phyloP scores from a whole-genome alignment of 2,113 vertebrate genomes.

The Nibea coibor region DNA sequence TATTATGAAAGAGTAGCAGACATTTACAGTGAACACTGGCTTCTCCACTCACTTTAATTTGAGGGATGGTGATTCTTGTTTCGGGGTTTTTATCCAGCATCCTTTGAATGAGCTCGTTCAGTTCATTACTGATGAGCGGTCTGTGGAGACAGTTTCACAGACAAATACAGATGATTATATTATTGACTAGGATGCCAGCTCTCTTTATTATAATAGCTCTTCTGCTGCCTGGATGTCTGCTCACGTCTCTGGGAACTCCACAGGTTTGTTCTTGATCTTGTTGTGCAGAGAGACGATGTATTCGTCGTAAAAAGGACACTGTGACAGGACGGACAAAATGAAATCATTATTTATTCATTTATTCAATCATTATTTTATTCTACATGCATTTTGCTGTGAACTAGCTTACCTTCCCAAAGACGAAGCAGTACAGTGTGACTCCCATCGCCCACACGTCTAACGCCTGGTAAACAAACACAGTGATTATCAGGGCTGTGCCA shows the following conservation, averaged over 20 bases:
- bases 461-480: constrained; percentile 85
- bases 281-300: constrained; percentile 92
- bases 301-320: constrained; percentile 97
- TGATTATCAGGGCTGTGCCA: constrained; percentile 7
- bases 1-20: neutral
- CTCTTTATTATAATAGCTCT: too few species aligned
- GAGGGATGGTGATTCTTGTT: constrained; percentile 90
- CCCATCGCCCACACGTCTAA: constrained; percentile 97
- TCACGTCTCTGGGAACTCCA: constrained; percentile 94
- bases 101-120: constrained; percentile 88
- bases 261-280: constrained; percentile 92
- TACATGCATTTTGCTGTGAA: neutral
- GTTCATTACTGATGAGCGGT: constrained; percentile 83
- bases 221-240: constrained; percentile 50
- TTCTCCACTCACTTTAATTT: constrained; percentile 89
- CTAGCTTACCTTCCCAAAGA: constrained; percentile 91
- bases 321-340: constrained; percentile 6
- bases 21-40: neutral
- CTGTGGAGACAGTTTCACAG: constrained; percentile 73
- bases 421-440: constrained; percentile 94
- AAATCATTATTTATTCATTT: too few species aligned
- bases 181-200: too few species aligned
- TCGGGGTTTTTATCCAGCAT: constrained; percentile 95
- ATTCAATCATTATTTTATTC: too few species aligned
- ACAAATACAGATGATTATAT: neutral